phyloP scores from a whole-genome alignment of 2,797 vertebrate genomes.

The Dromococcyx pavoninus region DNA sequence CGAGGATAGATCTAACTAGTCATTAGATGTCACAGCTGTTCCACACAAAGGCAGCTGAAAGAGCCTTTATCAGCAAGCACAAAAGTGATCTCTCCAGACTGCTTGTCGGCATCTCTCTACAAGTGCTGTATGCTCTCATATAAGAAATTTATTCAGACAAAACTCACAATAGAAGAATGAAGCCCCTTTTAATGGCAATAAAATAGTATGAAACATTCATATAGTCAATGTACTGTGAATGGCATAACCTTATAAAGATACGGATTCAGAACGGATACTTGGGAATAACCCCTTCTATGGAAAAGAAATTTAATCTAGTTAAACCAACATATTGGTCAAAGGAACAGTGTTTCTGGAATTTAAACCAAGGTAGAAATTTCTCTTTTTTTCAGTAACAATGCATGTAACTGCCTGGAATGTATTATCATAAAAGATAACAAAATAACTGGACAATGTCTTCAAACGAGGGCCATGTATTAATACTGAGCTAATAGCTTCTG shows the following conservation, averaged over 20 bases:
- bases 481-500: background rate
- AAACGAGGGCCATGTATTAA: background rate
- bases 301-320: constrained; percentile 35
- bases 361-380: background rate
- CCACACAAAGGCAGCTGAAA: constrained; percentile 74
- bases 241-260: constrained; percentile 42
- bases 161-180: constrained; percentile 63
- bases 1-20: constrained; percentile 50
- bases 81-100: constrained; percentile 62
- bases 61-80: constrained; percentile 71
- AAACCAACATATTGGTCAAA: constrained; percentile 9
- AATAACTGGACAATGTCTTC: background rate
- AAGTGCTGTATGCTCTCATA: constrained; percentile 52
- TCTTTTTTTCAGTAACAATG: background rate
- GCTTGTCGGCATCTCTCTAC: constrained; percentile 60
- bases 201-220: constrained; percentile 46
- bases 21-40: constrained; percentile 69
- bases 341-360: constrained; percentile 1
- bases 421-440: background rate
- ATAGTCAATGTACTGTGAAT: constrained; percentile 41
- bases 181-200: constrained; percentile 57
- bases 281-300: background rate
- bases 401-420: background rate
- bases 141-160: constrained; percentile 69
- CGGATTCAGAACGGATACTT: background rate